Evolutionary conservation across 2,797 vertebrate genomes (phyloP).

Genomic region (Strix occidentalis): DNA sequence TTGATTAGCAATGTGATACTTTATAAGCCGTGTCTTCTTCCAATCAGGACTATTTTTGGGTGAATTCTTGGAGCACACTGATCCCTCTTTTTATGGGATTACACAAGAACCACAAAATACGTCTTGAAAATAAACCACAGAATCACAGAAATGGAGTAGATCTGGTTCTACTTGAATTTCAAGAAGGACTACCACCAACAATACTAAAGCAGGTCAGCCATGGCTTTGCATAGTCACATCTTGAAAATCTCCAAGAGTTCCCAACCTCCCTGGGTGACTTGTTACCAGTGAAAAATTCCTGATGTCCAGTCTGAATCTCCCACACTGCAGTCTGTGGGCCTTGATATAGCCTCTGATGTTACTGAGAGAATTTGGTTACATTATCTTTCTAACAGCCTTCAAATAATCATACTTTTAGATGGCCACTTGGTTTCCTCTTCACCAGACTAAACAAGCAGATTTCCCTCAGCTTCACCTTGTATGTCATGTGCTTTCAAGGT

Average conservation of each 20-base stretch:
- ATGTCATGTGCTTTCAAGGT: not conserved
- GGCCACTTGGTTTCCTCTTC: not conserved
- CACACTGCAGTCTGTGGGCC: not conserved
- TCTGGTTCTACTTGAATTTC: not conserved
- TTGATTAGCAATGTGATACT: not conserved
- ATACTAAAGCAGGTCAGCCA: not conserved
- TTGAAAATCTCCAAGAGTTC: not conserved
- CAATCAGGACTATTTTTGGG: not conserved
- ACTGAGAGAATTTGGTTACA: not conserved
- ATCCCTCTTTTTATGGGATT: not conserved
- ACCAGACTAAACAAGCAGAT: not conserved
- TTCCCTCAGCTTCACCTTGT: not conserved
- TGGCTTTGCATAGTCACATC: not conserved
- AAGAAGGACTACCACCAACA: rapidly evolving
- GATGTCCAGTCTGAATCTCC: not conserved
- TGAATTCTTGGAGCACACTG: not conserved
- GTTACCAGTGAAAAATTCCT: not conserved
- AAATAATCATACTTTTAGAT: not conserved
- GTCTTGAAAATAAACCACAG: not conserved
- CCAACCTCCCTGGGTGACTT: not conserved
- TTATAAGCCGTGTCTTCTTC: not conserved
- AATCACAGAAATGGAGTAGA: not conserved
- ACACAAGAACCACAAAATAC: not conserved
- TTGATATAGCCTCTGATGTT: not conserved
- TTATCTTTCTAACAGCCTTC: not conserved